Percentiles rank a stretch among this genome's conserved stretches.
phyloP scores from a whole-genome alignment of 2,113 vertebrate species.

The Hyperopisus bebe region DNA sequence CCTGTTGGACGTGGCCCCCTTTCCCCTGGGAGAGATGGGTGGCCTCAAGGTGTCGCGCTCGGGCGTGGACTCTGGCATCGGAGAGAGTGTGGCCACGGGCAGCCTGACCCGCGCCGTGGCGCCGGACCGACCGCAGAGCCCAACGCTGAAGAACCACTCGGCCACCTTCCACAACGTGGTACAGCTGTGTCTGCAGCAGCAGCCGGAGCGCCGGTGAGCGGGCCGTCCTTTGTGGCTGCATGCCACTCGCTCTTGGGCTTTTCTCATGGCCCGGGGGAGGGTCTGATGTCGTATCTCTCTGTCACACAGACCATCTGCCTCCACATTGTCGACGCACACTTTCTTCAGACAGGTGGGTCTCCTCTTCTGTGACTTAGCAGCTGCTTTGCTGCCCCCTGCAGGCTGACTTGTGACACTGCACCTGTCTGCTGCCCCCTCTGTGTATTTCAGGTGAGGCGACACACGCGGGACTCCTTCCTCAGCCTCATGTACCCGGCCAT shows the following conservation, averaged over 20 bases:
- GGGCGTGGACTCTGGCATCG: slow-evolving; percentile 89
- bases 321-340: slow-evolving; percentile 75
- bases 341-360: slow-evolving; percentile 88
- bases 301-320: slow-evolving; percentile 77
- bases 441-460: slow-evolving; percentile 74
- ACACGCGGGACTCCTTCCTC: slow-evolving; percentile 75
- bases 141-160: slow-evolving; percentile 82
- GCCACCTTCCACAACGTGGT: slow-evolving; percentile 84
- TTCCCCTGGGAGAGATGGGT: slow-evolving; percentile 72
- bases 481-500: slow-evolving; percentile 78
- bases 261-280: background rate
- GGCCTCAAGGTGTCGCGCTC: slow-evolving; percentile 84
- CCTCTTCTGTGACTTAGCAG: background rate
- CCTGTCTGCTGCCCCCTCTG: background rate
- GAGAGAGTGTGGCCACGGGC: slow-evolving; percentile 75
- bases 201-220: slow-evolving; percentile 69
- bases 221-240: background rate
- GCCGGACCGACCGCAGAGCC: slow-evolving; percentile 75
- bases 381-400: background rate
- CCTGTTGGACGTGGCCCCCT: slow-evolving; percentile 71
- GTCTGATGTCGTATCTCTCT: slow-evolving; percentile 31
- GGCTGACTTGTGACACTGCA: background rate
- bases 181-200: slow-evolving; percentile 87
- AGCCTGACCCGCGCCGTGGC: slow-evolving; percentile 75
- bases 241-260: background rate